A percentile compares a stretch with the other conserved stretches of the same genome.
Conservation (phyloP, 2,888 invertebrate genomes). For the Brachypterus glaber region DNA sequence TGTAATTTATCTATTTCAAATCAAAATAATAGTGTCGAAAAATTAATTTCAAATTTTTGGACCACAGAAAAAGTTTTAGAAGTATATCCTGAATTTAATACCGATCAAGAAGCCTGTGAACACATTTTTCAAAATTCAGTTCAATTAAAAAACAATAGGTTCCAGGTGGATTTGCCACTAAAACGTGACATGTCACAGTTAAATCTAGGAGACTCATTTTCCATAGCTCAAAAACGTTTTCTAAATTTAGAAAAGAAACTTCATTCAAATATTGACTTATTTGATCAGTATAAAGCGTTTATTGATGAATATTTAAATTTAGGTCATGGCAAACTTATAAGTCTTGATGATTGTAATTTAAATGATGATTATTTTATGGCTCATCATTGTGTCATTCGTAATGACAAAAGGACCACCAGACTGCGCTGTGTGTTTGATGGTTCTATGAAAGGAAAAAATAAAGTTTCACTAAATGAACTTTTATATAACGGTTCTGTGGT, state of each 20-base stretch:
- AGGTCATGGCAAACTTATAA: neutral
- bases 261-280: neutral
- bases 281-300: neutral
- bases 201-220: neutral
- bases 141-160: neutral
- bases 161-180: neutral
- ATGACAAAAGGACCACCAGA: neutral
- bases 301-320: neutral
- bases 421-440: too few species aligned
- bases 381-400: neutral
- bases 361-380: neutral
- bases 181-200: neutral
- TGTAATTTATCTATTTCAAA: neutral
- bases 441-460: too few species aligned
- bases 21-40: neutral
- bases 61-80: neutral
- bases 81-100: neutral
- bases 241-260: neutral
- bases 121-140: neutral
- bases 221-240: too few species aligned
- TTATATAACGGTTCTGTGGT: neutral
- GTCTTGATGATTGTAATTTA: neutral
- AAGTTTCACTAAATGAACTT: too few species aligned
- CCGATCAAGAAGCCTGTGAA: neutral
- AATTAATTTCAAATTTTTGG: neutral